Conservation (phyloP, 1,140 invertebrate species). For the Belonocnema kinseyi region DNA sequence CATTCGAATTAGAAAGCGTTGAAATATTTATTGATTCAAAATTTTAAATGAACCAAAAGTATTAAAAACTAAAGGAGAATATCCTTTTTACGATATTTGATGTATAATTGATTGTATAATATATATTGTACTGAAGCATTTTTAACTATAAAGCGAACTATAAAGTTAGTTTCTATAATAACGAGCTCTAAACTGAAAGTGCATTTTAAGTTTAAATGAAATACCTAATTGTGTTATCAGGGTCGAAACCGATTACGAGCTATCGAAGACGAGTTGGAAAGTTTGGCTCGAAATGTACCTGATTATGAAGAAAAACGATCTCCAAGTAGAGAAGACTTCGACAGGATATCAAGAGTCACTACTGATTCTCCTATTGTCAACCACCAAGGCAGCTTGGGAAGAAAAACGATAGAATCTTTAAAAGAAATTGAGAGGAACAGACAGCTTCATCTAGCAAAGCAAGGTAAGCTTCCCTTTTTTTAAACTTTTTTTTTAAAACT, state of each 20-base stretch:
- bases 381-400: constrained; percentile 82
- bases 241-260: constrained; percentile 77
- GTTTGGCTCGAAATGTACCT: constrained; percentile 74
- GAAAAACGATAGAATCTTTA: constrained; percentile 90
- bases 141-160: too few relatives aligned
- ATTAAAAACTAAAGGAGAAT: too few relatives aligned
- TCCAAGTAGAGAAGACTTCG: constrained; percentile 89
- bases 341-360: constrained; percentile 90
- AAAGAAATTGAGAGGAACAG: constrained; percentile 93
- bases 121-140: too few relatives aligned
- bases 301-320: constrained; percentile 77
- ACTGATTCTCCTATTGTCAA: constrained; percentile 86
- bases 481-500: background rate
- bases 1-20: too few relatives aligned
- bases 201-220: constrained; percentile 8
- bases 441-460: constrained; percentile 90
- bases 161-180: too few relatives aligned
- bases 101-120: too few relatives aligned
- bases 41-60: too few relatives aligned
- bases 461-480: constrained; percentile 81
- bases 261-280: constrained; percentile 79
- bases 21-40: too few relatives aligned
- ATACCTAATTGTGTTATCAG: constrained; percentile 56
- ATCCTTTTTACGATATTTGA: too few relatives aligned
- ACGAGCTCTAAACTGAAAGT: too few relatives aligned